phyloP scores from a whole-genome alignment of 2,888 invertebrate species.

The Noctua janthe region DNA sequence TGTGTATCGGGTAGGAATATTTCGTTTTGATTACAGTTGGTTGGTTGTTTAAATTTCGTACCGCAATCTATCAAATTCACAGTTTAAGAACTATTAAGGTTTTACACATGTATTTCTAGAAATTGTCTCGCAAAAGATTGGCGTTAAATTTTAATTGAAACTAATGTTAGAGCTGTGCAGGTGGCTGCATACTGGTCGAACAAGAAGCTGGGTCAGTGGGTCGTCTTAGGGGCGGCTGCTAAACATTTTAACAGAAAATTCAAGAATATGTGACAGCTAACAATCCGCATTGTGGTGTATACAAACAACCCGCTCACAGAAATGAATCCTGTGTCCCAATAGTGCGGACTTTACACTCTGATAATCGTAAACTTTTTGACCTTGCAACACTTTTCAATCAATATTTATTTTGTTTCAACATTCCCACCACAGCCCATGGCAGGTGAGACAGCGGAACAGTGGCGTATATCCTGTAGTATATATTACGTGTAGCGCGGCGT shows the following conservation, averaged over 20 bases:
- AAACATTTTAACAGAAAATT: not conserved
- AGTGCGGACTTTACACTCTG: not conserved
- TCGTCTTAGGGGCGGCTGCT: not conserved
- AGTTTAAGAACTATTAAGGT: not conserved
- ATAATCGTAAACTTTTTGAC: constrained; percentile 26
- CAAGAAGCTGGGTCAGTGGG: too few relatives aligned
- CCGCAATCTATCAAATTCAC: not conserved
- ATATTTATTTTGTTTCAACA: not conserved
- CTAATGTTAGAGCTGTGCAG: too few relatives aligned
- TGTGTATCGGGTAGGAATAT: not conserved
- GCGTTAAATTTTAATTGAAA: too few relatives aligned
- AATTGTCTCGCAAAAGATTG: too few relatives aligned
- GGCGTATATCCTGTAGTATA: constrained; percentile 46
- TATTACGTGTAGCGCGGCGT: constrained; percentile 67
- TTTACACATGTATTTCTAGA: not conserved
- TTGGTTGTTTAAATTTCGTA: not conserved
- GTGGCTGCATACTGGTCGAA: too few relatives aligned
- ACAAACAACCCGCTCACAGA: not conserved
- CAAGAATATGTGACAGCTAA: not conserved
- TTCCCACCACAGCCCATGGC: constrained; percentile 31
- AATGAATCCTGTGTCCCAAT: not conserved
- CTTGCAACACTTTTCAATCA: not conserved
- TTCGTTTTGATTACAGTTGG: not conserved
- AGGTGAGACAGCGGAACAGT: constrained; percentile 46
- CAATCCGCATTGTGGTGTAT: not conserved